A percentile compares a stretch with the other conserved stretches of the same genome.
phyloP scores from a whole-genome alignment of 2,888 invertebrate species.

The Coronaproctus castanopsis region DNA sequence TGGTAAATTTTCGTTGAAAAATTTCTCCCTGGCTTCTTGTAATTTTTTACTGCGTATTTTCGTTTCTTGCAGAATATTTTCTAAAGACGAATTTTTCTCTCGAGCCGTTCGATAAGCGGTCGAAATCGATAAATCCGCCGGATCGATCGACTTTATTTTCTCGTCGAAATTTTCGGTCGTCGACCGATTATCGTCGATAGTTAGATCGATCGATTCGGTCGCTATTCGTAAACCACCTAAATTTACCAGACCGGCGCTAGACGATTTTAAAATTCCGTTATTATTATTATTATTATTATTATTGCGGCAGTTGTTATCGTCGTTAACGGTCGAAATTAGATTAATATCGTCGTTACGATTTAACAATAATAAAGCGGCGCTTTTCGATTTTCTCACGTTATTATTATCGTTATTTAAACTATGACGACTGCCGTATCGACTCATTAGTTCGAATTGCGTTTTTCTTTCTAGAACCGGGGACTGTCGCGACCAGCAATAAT shows the following conservation, averaged over 20 bases:
- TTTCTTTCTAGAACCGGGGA: conserved; percentile 9
- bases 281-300: conserved; percentile 11
- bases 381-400: conserved; percentile 45
- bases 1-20: conserved; percentile 8
- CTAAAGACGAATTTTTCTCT: conserved; percentile 7
- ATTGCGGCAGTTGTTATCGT: conserved; percentile 11
- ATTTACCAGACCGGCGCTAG: conserved; percentile 26
- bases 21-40: conserved; percentile 10
- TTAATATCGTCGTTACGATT: conserved; percentile 26
- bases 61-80: conserved; percentile 7
- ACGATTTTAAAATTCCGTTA: conserved; percentile 25
- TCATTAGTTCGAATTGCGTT: conserved; percentile 23
- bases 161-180: neutral
- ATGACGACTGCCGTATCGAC: too few relatives aligned
- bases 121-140: neutral
- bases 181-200: neutral
- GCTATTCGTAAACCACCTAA: neutral
- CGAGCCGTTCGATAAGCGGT: neutral
- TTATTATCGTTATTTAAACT: conserved; percentile 28
- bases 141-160: neutral
- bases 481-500: conserved; percentile 6
- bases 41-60: conserved; percentile 4
- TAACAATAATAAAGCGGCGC: conserved; percentile 35
- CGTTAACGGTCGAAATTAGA: neutral
- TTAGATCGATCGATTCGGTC: neutral